Percentiles rank a stretch among this genome's conserved stretches.
Evolutionary conservation across 2,797 vertebrate species (phyloP).

Genomic region (Sebastes trivittatus): DNA sequence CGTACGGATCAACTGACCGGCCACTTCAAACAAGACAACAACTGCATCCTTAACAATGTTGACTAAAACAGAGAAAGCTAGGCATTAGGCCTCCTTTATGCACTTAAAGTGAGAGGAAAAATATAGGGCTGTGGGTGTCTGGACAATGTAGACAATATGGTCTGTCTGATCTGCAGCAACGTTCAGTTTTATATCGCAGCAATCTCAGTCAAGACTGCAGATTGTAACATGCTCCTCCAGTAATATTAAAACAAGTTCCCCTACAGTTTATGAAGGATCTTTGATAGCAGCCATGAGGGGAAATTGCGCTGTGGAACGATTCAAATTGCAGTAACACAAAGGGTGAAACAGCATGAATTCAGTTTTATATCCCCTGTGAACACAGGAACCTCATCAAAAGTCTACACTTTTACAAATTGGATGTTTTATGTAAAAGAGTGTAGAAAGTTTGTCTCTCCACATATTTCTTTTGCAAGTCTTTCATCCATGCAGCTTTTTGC

Average conservation of each 20-base stretch:
- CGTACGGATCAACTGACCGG: too few species aligned
- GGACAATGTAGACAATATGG: neutral
- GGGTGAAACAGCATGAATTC: neutral
- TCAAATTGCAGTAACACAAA: neutral
- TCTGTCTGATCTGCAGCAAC: neutral
- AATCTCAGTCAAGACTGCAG: neutral
- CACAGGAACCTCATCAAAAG: neutral
- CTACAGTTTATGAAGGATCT: neutral
- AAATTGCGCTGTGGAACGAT: neutral
- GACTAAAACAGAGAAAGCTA: neutral
- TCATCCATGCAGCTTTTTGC: neutral
- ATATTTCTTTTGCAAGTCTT: neutral
- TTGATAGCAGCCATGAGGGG: neutral
- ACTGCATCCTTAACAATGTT: neutral
- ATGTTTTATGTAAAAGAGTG: neutral
- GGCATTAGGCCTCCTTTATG: neutral
- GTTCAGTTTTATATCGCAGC: neutral
- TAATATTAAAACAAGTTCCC: neutral
- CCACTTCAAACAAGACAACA: too few species aligned
- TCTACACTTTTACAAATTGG: neutral
- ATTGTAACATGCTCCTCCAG: neutral
- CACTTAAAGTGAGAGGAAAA: neutral
- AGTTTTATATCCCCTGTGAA: neutral
- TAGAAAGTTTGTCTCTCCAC: neutral
- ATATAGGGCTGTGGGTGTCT: neutral